A percentile compares a stretch with the other conserved stretches of the same genome.
Conservation (phyloP, 1,140 invertebrate genomes). For the Rhagoletis zephyria region DNA sequence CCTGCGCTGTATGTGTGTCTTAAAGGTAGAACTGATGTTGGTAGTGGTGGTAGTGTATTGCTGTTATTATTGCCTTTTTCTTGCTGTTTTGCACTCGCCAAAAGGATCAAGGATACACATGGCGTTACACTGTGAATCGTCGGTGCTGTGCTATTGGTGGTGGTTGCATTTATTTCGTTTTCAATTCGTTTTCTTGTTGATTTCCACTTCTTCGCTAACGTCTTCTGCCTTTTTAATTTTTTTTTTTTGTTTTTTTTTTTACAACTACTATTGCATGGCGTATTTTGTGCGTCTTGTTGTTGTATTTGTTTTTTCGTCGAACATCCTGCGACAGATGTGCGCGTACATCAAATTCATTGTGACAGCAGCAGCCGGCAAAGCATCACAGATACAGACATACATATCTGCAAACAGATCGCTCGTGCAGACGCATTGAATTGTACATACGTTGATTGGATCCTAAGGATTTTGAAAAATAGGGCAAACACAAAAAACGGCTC, state of each 20-base stretch:
- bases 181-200: background rate
- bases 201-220: background rate
- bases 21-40: background rate
- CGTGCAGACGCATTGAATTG: background rate
- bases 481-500: background rate
- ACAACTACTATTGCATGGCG: background rate
- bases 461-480: background rate
- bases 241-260: background rate
- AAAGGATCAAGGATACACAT: slow-evolving; percentile 30
- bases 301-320: background rate
- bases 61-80: background rate
- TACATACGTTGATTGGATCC: background rate
- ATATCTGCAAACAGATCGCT: no score
- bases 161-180: background rate
- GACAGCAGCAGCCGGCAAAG: slow-evolving; percentile 20
- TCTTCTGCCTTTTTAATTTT: background rate
- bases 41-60: background rate
- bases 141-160: background rate
- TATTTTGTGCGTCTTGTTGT: background rate
- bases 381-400: background rate
- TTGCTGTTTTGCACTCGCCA: background rate
- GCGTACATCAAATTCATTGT: slow-evolving; percentile 34
- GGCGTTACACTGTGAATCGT: background rate
- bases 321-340: slow-evolving; percentile 49
- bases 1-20: background rate